Base-by-base conservation (phyloP, 2,888 invertebrate species). In the Campoletis raptor region DNA sequence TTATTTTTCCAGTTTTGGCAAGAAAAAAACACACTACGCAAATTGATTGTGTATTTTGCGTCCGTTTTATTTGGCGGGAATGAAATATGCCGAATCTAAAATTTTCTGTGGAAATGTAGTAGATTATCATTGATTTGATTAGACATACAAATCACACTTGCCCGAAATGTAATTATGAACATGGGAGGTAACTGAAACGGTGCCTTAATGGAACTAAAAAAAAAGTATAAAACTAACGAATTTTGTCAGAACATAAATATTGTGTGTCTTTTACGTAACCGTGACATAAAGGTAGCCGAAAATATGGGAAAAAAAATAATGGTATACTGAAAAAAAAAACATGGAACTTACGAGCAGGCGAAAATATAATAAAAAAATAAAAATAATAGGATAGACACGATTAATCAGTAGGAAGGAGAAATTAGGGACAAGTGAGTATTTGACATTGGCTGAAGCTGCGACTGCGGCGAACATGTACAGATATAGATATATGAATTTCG, bases 351-450 rank as follows among this genome's bases (percentile, higher is more conserved):
- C 45, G 48, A 10, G 12, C 4, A 72, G 10, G 52, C 30, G 18
- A 72, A 57, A 61, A 76, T 21, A 45, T 21, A 45, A 64, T 15
- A 24, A 15, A 64, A 64, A 64, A 36, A 57, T 37, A 74, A 76
- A 21, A 42, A 30, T 40, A 64, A 64, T 21, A 30, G 8, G 45
- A 45, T 30, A 42, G 45, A 76, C 30, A 30, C 76, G 76, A 76
- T 76, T 76, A 76, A 76, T 64, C 76, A 30, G 61, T 64, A 45
- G 64, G 76, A 30, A 64, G 61, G 61, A 74, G 74, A 76, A 76
- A 76, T 76, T 76, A 64, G 76, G 76, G 18, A 64, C 45, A 76
- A 77, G 36, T 54, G 21, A 57, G 69, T 40, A 24, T 52, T 42
- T 52, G 24, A 21, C 6, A 42, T 45, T 9, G 24, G 24, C 54